Base-by-base conservation (phyloP, 2,797 vertebrate genomes). In the Acipenser transmontanus region DNA sequence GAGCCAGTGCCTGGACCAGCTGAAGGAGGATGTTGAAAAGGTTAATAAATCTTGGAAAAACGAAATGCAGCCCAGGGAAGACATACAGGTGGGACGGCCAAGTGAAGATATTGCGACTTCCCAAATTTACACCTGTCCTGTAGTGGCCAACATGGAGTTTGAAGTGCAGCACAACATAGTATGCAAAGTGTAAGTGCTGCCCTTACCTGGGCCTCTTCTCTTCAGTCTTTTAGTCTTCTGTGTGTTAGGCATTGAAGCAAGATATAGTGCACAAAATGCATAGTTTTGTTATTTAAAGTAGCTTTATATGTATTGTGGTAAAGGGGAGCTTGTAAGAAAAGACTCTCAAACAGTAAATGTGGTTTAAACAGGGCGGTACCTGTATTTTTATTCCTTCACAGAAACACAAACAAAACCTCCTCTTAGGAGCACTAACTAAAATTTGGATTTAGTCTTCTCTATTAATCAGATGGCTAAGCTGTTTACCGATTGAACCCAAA, bases 11-110 rank as follows among this genome's bases (percentile, higher is more conserved):
- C 85, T 99, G 83, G 97, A 99, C 81, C 97, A 99, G 80, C 82
- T 99, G 64, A 99, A 99, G 77, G 97, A 99, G 8, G 97, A 99
- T n/a, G 94, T 99, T 79, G 97, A 97, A 76, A 98, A 96, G 73
- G 85, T 99, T 74, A 99, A 98, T 82, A 99, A 96, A 84, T 95
- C 83, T 70, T 95, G 92, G 88, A 92, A 91, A 63, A 93, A 80
- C 0, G 96, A 98, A 50, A 57, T 84, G 1, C 34, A 82, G 0
- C 75, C 85, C n/a, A 89, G 81, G 68, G 97, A 98, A 8, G 92
- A 90, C 7, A 81, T 80, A 65, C 84, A 79, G 7, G 83, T 87
- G 8, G 75, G 74, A 1, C 87, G 91, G 20, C 80, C 86, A 1
- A 84, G 85, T 1, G 93, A 96, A 1, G 94, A 98, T 63, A 68